phyloP scores from a whole-genome alignment of 2,113 vertebrate genomes.

The Anser brachyrhynchus region DNA sequence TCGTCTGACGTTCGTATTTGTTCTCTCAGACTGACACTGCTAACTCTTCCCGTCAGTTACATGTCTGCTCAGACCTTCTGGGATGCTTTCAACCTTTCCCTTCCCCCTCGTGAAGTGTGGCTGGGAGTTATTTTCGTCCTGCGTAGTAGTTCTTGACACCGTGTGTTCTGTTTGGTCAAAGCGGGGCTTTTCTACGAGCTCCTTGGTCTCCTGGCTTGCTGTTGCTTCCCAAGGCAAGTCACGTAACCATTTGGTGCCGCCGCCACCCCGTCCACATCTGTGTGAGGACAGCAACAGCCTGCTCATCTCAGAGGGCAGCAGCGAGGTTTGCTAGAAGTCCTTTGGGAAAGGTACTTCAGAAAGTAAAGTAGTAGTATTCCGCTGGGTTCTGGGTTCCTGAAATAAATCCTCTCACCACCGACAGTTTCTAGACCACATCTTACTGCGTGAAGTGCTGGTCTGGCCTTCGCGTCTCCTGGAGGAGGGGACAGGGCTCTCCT shows the following conservation, averaged over 20 bases:
- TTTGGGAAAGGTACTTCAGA: neutral
- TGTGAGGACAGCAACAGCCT: neutral
- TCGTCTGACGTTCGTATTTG: neutral
- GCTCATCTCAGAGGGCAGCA: neutral
- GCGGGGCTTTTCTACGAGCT: neutral
- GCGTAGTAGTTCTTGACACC: neutral
- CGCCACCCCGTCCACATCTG: neutral
- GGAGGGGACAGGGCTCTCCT: neutral
- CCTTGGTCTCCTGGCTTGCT: neutral
- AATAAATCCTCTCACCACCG: neutral
- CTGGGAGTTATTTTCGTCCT: neutral
- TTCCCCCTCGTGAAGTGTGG: neutral
- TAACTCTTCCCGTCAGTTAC: neutral
- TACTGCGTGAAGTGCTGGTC: neutral
- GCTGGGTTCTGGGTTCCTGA: neutral
- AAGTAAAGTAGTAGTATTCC: neutral
- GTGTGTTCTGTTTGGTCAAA: neutral
- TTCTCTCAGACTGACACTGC: neutral
- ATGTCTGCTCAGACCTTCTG: neutral
- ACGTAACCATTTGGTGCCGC: neutral
- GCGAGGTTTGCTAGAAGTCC: neutral
- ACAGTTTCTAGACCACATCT: neutral
- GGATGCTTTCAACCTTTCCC: neutral
- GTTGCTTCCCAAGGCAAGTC: neutral
- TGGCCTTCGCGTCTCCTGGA: neutral